Percentiles rank a stretch among this genome's conserved stretches.
These are phyloP conservation scores for Pelobates cultripes DNA, from an alignment of 2,797 vertebrate genomes.

Conservation along the genomic window DNA sequence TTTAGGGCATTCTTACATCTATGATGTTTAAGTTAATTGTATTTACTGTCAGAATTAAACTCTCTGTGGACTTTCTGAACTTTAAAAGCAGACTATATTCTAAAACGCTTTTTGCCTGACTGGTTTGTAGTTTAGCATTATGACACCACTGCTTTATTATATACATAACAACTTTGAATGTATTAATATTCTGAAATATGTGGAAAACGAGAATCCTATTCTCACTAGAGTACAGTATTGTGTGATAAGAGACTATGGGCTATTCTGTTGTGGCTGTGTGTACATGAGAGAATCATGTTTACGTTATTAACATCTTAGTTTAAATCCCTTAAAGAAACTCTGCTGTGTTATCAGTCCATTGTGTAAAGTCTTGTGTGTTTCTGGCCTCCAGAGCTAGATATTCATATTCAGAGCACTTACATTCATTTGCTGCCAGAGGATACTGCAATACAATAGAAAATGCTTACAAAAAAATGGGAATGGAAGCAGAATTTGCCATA, in stretches of 20 bases:
- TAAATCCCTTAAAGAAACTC: constrained; percentile 28
- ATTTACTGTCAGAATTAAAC: constrained; percentile 9
- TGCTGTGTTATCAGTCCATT: constrained; percentile 22
- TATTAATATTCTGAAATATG: constrained; percentile 32
- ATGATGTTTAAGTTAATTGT: not conserved
- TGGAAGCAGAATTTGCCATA: not conserved
- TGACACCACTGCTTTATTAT: constrained; percentile 25
- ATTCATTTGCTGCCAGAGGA: not conserved
- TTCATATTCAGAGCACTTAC: constrained; percentile 13
- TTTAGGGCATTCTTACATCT: not conserved
- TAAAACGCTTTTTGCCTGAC: constrained; percentile 9
- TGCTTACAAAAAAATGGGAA: not conserved
- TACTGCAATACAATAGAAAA: not conserved
- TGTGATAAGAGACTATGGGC: too few species aligned
- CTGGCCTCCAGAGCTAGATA: constrained; percentile 8
- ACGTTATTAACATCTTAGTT: constrained; percentile 30
- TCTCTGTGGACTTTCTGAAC: constrained; percentile 17
- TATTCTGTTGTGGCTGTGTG: not conserved
- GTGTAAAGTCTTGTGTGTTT: not conserved
- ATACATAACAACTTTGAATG: constrained; percentile 16
- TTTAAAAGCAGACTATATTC: constrained; percentile 16
- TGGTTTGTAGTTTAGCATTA: constrained; percentile 23
- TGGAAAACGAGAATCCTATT: too few species aligned
- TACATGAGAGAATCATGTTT: constrained; percentile 12
- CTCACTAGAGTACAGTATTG: too few species aligned